A percentile compares a stretch with the other conserved stretches of the same genome.
Conservation (phyloP, 2,888 invertebrate genomes). For the Limnephilus lunatus region DNA sequence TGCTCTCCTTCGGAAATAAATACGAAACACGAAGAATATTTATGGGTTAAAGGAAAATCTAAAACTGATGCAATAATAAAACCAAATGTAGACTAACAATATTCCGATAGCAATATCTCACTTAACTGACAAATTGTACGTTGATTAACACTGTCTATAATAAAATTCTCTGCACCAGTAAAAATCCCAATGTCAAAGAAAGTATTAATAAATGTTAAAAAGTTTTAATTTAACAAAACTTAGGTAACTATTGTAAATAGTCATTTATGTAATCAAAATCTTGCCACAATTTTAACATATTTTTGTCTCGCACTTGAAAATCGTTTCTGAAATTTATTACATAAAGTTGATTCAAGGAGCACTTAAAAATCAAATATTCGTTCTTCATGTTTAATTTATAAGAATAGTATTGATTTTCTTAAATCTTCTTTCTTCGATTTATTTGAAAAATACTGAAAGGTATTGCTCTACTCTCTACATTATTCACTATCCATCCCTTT, state of each 20-base stretch:
- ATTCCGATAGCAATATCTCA: background rate
- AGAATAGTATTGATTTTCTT: background rate
- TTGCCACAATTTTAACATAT: background rate
- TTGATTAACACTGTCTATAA: background rate
- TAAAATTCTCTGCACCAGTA: background rate
- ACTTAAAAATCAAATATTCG: background rate
- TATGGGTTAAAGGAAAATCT: background rate
- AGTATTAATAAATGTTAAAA: too few relatives aligned
- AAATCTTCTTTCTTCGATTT: background rate
- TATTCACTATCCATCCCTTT: background rate
- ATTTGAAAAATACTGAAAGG: conserved; percentile 2
- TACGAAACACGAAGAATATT: background rate
- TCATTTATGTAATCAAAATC: background rate
- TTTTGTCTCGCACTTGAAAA: background rate
- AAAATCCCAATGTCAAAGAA: too few relatives aligned
- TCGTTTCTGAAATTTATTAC: background rate
- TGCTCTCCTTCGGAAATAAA: too few relatives aligned
- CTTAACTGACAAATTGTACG: background rate
- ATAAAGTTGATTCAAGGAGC: background rate
- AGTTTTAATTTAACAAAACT: background rate
- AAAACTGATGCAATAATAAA: background rate
- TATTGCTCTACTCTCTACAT: background rate
- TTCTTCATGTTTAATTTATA: conserved; percentile 2
- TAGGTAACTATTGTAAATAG: background rate
- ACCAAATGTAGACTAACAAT: background rate